These are phyloP conservation scores for Paedocypris micromegethes DNA, from an alignment of 2,797 vertebrate genomes.

Conservation along the genomic window DNA sequence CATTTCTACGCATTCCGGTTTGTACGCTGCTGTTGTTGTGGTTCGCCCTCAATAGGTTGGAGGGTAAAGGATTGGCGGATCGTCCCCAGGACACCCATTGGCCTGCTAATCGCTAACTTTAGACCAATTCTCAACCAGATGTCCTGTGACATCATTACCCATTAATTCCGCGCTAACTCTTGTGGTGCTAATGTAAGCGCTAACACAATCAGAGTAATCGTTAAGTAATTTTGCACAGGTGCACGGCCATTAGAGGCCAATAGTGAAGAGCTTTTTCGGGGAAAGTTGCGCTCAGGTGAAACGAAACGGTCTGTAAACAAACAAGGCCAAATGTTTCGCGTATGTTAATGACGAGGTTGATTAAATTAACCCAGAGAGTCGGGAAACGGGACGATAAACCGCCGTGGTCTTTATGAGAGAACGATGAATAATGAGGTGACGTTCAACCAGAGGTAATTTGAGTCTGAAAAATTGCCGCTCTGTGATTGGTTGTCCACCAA, in stretches of 20 bases:
- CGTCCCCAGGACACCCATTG: not conserved
- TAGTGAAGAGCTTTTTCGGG: slow-evolving; percentile 34
- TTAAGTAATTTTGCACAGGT: slow-evolving; percentile 34
- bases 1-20: slow-evolving; percentile 38
- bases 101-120: slow-evolving; percentile 5
- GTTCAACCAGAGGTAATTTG: not conserved
- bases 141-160: slow-evolving; percentile 42
- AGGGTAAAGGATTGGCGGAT: slow-evolving; percentile 3
- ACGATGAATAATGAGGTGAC: not conserved
- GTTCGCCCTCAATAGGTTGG: not conserved
- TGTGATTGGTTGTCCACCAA: too few species aligned
- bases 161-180: slow-evolving; percentile 27
- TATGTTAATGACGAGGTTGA: slow-evolving; percentile 25
- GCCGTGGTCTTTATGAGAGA: not conserved
- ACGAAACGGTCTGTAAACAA: slow-evolving; percentile 31
- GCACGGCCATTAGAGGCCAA: slow-evolving; percentile 36
- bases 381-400: slow-evolving; percentile 4
- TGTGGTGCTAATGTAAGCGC: slow-evolving; percentile 28
- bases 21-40: not conserved
- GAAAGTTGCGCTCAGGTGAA: slow-evolving; percentile 31
- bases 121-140: slow-evolving; percentile 18
- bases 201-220: slow-evolving; percentile 21
- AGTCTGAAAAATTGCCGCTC: too few species aligned
- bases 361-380: slow-evolving; percentile 1
- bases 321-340: slow-evolving; percentile 26